Base-by-base conservation (phyloP, 1,140 invertebrate genomes). In the Megalopta genalis region DNA sequence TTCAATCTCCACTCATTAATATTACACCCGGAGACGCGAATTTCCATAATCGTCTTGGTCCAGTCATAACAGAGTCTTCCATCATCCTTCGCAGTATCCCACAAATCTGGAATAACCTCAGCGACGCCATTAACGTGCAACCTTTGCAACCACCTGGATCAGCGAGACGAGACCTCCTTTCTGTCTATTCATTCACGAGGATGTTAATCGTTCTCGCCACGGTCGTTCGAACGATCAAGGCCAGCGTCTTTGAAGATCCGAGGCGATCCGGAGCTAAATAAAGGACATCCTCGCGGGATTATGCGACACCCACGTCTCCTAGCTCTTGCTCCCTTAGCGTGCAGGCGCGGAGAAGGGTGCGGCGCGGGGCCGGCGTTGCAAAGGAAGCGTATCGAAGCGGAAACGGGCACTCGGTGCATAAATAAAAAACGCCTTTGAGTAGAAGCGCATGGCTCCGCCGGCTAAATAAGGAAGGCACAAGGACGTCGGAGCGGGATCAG, bases 401-500 rank as follows among this genome's bases (percentile, higher is more conserved):
- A 72, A 77, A 64, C 76, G 18, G 64, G 60, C 76, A 57, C 60
- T 72, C 76, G 68, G 46, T 78, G 76, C 76, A 72, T 78, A 72
- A 78, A 78, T 78, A 78, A 78, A n/a, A 78, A 72, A 78, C 64
- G 60, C 67, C 68, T 72, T 71, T 72, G 59, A 68, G 46, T 9
- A 0, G 32, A 54, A 42, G 18, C 7, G 14, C 14, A 18, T 71
- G 54, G 54, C 63, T 32, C 32, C 46, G 0, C 5, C 3, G 60
- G 68, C 64, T 78, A 72, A 64, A 78, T 78, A 78, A 78, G 76
- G 68, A 78, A 57, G n/a, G 60, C 18, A 23, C 59, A 71, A 77
- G 68, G 76, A 63, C 42, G 68, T 32, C 21, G 57, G 27, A 16
- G 75, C 16, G 3, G 42, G 64, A 71, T 72, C 54, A 54, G 67